Evolutionary conservation across 1,140 invertebrate genomes (phyloP), one percentile per base, ranked within the genome.

Genomic region (Drosophila quadrilineata): DNA sequence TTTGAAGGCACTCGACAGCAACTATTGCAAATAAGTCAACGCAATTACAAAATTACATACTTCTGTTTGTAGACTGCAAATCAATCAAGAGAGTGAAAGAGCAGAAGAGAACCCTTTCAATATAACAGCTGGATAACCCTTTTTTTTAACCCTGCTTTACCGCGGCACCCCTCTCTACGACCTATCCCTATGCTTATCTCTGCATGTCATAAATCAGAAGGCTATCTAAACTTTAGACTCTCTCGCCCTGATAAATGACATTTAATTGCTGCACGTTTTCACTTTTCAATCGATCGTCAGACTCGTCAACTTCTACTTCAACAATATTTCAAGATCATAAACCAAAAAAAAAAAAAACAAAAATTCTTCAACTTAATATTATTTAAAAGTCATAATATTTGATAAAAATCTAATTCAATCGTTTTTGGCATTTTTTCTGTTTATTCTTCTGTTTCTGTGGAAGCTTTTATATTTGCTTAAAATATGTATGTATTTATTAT

Each of bases 211-310:
- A 86, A 86, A 86, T 86, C 82, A 86, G 82, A 69, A 84, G 82
- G 84, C 82, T 86, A 86, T 86, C 82, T 86, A 86, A 87, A 87
- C 76, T 74, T 76, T 87, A 74, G 63, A 84, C 71, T 76, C n/a
- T n/a, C 49, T 53, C 29, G 43, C 43, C 54, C 79, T 85, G 80
- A 85, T 85, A 85, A 85, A 85, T 85, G 80, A 72, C 71, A 85
- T 79, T 85, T 85, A 85, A 85, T 85, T 85, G 46, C 28, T 52
- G 77, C 71, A 48, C 38, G 43, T 71, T 79, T 79, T 79, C 65
- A 58, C 70, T 79, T 64, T 70, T 53, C 29, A 48, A 36, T 17
- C 46, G 14, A 49, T 58, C 21, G 8, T 33, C 29, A 17, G 56
- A 43, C 24, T 58, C 9, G 3, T 6, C 12, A 2, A 35, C 3